Evolutionary conservation across 2,888 invertebrate species (phyloP).

Genomic region (Stegophylla sp.): DNA sequence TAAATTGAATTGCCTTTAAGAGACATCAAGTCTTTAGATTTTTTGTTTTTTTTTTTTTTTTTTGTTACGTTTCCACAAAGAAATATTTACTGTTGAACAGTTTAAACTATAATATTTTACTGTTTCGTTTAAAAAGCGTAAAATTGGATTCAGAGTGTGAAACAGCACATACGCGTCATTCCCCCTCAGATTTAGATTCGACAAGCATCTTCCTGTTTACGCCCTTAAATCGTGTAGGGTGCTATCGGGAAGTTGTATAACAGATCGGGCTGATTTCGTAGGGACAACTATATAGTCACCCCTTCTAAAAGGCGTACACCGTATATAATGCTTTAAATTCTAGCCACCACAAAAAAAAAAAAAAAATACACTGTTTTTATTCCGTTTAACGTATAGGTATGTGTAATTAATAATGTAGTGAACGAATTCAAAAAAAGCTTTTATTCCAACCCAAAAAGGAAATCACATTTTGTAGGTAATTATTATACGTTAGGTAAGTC

Average conservation of each 20-base stretch:
- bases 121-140: slow-evolving; percentile 29
- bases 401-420: neutral
- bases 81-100: neutral
- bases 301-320: slow-evolving; percentile 5
- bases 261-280: slow-evolving; percentile 41
- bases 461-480: neutral
- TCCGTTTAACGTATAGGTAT: neutral
- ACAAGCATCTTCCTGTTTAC: slow-evolving; percentile 58
- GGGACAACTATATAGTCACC: slow-evolving; percentile 9
- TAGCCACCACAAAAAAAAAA: too few relatives aligned
- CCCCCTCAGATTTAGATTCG: slow-evolving; percentile 41
- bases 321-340: slow-evolving; percentile 36
- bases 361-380: neutral
- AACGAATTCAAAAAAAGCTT: neutral
- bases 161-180: slow-evolving; percentile 31
- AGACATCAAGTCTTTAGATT: too few relatives aligned
- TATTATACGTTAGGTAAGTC: neutral
- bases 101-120: neutral
- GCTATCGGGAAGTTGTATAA: slow-evolving; percentile 37
- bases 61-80: too few relatives aligned
- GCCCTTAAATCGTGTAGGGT: slow-evolving; percentile 47
- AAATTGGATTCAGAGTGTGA: slow-evolving; percentile 34
- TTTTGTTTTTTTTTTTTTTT: too few relatives aligned
- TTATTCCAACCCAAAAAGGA: neutral
- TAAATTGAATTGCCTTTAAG: too few relatives aligned